Evolutionary conservation across 2,797 vertebrate species (phyloP).

Genomic region (Hydrolagus colliei): DNA sequence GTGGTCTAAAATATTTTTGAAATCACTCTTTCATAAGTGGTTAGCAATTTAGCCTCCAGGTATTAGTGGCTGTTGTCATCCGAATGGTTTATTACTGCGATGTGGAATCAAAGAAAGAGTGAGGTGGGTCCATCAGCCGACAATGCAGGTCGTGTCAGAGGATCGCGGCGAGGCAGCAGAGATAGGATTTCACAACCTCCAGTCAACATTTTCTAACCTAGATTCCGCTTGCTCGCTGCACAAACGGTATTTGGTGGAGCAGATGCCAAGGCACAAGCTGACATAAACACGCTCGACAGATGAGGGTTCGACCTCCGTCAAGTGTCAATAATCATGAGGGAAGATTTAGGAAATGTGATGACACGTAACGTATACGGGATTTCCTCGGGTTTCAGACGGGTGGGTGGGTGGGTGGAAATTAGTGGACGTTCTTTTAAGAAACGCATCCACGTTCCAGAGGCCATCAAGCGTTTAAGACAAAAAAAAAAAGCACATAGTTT

Average conservation of each 20-base stretch:
- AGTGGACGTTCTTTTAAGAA: not conserved
- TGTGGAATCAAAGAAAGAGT: not conserved
- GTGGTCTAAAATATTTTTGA: not conserved
- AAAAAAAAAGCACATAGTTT: not conserved
- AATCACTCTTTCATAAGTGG: not conserved
- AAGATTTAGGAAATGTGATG: slow-evolving; percentile 9
- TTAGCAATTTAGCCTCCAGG: not conserved
- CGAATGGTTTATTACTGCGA: not conserved
- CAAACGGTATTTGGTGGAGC: not conserved
- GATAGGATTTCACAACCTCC: slow-evolving; percentile 22
- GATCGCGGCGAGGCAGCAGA: not conserved
- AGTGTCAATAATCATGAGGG: not conserved
- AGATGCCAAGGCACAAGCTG: slow-evolving; percentile 12
- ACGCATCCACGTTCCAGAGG: not conserved
- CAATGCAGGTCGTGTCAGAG: slow-evolving; percentile 2
- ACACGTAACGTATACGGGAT: slow-evolving; percentile 5
- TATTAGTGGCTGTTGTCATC: not conserved
- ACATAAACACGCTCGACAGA: slow-evolving; percentile 11
- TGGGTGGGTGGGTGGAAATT: not conserved
- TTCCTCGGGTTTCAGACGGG: not conserved
- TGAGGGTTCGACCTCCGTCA: not conserved
- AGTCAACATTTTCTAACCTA: not conserved
- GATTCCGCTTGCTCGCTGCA: not conserved
- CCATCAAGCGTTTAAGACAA: not conserved
- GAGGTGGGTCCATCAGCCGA: not conserved